phyloP scores from a whole-genome alignment of 2,113 vertebrate genomes.

The Alligator sinensis region DNA sequence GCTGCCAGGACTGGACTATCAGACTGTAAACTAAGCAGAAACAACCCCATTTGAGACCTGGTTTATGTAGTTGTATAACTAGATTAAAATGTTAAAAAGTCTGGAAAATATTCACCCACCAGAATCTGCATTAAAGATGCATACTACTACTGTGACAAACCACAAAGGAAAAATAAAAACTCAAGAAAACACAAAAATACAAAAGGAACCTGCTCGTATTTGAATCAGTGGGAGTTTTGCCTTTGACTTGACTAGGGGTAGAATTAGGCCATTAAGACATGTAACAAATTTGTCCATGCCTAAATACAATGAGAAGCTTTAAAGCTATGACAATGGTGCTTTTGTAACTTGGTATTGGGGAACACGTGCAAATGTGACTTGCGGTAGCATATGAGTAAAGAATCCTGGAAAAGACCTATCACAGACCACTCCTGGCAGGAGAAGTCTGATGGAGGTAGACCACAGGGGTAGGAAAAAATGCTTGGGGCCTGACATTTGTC shows the following conservation, averaged over 20 bases:
- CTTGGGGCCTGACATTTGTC: not conserved
- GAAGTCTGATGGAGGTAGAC: not conserved
- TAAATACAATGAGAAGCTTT: slow-evolving; percentile 32
- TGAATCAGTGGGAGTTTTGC: slow-evolving; percentile 12
- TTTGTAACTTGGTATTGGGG: slow-evolving; percentile 34
- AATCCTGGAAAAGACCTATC: not conserved
- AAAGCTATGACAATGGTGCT: slow-evolving; percentile 4
- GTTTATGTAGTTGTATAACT: slow-evolving; percentile 2
- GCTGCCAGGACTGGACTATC: not conserved
- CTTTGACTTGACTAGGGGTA: not conserved
- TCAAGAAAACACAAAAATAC: not conserved
- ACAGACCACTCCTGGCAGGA: not conserved
- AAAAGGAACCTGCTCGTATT: not conserved
- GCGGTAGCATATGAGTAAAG: not conserved
- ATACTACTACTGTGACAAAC: not conserved
- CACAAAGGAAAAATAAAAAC: not conserved
- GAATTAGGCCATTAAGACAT: not conserved
- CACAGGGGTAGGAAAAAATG: not conserved
- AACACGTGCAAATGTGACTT: slow-evolving; percentile 43
- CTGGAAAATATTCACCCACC: not conserved
- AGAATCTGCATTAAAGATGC: rapidly evolving
- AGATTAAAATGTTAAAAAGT: not conserved
- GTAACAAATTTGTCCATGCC: slow-evolving; percentile 17
- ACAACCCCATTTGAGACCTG: slow-evolving; percentile 6
- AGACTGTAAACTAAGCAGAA: not conserved